phyloP scores from a whole-genome alignment of 2,113 vertebrate genomes.

The Phyllostomus hastatus region DNA sequence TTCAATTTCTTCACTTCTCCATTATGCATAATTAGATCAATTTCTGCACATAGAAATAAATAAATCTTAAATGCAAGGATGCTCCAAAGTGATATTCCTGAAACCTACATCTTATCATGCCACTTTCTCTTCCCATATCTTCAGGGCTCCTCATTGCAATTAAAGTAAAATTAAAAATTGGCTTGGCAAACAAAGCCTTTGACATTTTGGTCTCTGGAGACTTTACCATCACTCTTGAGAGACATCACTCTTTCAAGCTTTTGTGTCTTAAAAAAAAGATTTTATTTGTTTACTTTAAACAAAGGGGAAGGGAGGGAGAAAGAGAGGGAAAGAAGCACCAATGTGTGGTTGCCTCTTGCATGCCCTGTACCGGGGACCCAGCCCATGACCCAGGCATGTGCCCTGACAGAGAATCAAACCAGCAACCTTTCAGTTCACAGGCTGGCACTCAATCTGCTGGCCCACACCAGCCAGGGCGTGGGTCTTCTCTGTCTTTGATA shows the following conservation, averaged over 20 bases:
- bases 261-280: not conserved
- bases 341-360: too few species aligned
- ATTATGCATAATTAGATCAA: not conserved
- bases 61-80: not conserved
- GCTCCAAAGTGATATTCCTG: not conserved
- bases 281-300: too few species aligned
- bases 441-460: too few species aligned
- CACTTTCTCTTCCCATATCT: not conserved
- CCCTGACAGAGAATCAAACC: too few species aligned
- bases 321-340: too few species aligned
- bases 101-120: not conserved
- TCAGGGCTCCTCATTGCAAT: not conserved
- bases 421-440: too few species aligned
- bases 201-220: not conserved
- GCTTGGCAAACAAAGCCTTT: constrained; percentile 1
- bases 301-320: too few species aligned
- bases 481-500: not conserved
- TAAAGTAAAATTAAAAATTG: not conserved
- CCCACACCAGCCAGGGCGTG: not conserved
- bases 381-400: too few species aligned
- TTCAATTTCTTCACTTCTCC: not conserved
- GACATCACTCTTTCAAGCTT: not conserved
- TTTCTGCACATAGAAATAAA: not conserved
- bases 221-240: not conserved
- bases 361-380: too few species aligned